phyloP scores from a whole-genome alignment of 2,888 invertebrate species.

The Ctenicera cuprea region DNA sequence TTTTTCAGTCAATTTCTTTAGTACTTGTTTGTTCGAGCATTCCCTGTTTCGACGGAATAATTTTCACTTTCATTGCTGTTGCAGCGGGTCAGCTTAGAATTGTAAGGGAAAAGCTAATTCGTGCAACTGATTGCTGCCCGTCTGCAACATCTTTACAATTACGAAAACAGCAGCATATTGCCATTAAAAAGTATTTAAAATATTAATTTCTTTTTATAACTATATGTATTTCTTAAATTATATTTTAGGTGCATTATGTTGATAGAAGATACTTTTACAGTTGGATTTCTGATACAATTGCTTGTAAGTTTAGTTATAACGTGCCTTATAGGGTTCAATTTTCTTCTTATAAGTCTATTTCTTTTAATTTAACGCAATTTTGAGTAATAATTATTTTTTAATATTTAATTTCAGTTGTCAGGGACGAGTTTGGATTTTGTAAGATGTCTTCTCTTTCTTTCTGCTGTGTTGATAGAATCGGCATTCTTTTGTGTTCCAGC shows the following conservation, averaged over 20 bases:
- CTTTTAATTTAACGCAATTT: background rate
- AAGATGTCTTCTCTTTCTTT: background rate
- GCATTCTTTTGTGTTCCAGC: conserved; percentile 7
- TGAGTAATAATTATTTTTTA: background rate
- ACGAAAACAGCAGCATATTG: background rate
- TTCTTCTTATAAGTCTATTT: background rate
- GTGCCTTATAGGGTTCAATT: background rate
- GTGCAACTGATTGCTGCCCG: background rate
- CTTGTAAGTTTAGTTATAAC: background rate
- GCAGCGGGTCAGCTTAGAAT: conserved; percentile 3
- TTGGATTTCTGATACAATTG: background rate
- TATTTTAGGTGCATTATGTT: background rate
- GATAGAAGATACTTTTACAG: background rate
- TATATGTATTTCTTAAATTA: background rate
- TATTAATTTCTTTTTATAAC: no score
- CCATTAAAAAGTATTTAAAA: background rate
- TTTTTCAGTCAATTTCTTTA: no score
- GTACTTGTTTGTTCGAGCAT: background rate
- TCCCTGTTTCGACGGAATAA: background rate
- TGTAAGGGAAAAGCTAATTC: conserved; percentile 5
- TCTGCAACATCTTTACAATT: background rate
- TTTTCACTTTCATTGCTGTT: background rate
- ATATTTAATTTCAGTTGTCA: background rate
- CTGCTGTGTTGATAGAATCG: background rate
- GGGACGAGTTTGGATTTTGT: background rate